These are phyloP conservation scores for Colletes collaris DNA, from an alignment of 2,888 invertebrate genomes.

Conservation along the genomic window DNA sequence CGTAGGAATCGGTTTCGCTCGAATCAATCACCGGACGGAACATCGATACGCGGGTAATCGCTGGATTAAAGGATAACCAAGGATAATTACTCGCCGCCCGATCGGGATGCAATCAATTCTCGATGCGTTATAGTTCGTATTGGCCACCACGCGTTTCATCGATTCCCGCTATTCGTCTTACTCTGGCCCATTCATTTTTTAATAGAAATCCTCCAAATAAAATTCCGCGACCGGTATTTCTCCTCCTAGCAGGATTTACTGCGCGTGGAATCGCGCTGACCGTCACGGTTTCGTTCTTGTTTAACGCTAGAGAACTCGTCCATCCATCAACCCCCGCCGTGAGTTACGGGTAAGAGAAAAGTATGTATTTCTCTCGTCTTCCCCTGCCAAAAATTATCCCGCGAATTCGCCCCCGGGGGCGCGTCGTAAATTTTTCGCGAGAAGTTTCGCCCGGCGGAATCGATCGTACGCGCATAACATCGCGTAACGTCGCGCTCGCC, in stretches of 20 bases:
- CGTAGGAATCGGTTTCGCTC: conserved; percentile 57
- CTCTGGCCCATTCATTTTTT: conserved; percentile 12
- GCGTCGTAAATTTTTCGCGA: conserved; percentile 38
- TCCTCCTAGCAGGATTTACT: conserved; percentile 40
- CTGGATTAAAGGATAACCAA: conserved; percentile 72
- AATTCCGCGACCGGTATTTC: conserved; percentile 27
- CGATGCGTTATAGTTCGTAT: conserved; percentile 65
- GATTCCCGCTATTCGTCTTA: conserved; percentile 37
- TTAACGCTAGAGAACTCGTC: conserved; percentile 34
- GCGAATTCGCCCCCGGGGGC: background rate
- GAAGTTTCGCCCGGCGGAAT: conserved; percentile 10
- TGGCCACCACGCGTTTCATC: conserved; percentile 13
- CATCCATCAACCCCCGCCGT: conserved; percentile 48
- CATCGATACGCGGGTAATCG: conserved; percentile 69
- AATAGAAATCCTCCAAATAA: background rate
- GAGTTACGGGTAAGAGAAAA: conserved; percentile 45
- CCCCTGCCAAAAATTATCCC: conserved; percentile 13
- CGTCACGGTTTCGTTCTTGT: conserved; percentile 42
- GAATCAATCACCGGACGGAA: conserved; percentile 70
- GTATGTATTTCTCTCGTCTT: conserved; percentile 44
- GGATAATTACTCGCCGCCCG: conserved; percentile 71
- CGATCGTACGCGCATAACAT: conserved; percentile 39
- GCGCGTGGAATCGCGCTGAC: conserved; percentile 52
- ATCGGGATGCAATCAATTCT: conserved; percentile 73
- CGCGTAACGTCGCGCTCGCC: conserved; percentile 19